Conservation (phyloP, 35 echinoderm and acorn worm genomes). For the Nesometra sesokonis region DNA sequence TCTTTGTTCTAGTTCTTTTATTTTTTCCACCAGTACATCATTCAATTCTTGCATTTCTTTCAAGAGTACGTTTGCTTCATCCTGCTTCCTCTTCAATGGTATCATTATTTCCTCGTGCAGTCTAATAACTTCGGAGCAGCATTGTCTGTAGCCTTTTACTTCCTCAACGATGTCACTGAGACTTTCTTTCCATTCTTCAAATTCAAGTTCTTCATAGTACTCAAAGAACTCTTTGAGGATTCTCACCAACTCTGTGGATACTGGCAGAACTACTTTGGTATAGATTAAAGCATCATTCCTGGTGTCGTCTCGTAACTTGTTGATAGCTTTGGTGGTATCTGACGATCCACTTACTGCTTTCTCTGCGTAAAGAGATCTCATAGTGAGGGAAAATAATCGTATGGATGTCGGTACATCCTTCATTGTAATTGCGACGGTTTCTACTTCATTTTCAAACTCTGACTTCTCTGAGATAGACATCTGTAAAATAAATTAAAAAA, state of each 20-base stretch:
- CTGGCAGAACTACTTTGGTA: too few relatives aligned
- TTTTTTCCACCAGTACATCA: background rate
- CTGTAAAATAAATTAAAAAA: too few relatives aligned
- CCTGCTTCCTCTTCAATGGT: constrained; percentile 13
- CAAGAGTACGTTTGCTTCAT: constrained; percentile 4
- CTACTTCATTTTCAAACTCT: too few relatives aligned
- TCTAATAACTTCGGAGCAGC: background rate
- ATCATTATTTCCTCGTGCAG: constrained; percentile 9
- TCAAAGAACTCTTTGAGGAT: too few relatives aligned
- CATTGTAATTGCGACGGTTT: too few relatives aligned
- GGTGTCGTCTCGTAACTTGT: too few relatives aligned
- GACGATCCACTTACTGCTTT: background rate
- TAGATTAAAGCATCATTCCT: background rate
- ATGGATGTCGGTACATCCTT: background rate
- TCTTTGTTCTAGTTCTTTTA: background rate
- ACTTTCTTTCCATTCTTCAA: constrained; percentile 7
- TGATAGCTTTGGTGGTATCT: background rate
- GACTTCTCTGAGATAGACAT: too few relatives aligned
- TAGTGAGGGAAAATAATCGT: background rate
- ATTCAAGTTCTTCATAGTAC: too few relatives aligned
- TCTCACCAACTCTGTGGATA: constrained; percentile 3
- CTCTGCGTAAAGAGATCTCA: background rate
- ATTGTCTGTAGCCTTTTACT: background rate
- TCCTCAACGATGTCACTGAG: constrained; percentile 7
- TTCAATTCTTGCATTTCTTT: background rate